Evolutionary conservation across 2,888 invertebrate genomes (phyloP), one percentile per base, ranked within the genome.

Genomic region (Epsilonema sp.): DNA sequence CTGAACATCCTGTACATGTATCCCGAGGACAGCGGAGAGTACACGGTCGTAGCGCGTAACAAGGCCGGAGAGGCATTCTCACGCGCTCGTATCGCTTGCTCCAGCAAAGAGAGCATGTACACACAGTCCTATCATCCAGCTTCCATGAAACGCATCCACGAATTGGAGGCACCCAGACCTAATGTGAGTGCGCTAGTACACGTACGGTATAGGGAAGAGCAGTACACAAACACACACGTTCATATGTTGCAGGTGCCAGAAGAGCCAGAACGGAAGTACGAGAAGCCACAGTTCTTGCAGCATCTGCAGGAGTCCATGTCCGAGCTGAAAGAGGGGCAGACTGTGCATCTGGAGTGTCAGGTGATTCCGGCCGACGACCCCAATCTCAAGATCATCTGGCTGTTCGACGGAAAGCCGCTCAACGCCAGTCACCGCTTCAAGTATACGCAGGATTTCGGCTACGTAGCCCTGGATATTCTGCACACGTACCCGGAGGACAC

Each of bases 401-500:
- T n/a, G 19, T 24, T 19, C 38, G 38, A 44, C 19, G 20, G 20
- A 11, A 21, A 37, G 21, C 23, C n/a, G 21, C 21, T 48, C n/a
- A 20, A 11, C 31, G 41, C 50, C 62, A 66, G 90, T 43, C 90
- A 90, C 66, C 78, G 94, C 54, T 94, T 90, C 70, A 86, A 86
- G 68, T 86, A 89, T 2, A 84, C 83, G 2, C 84, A 89, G 62
- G 94, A 97, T 67, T 94, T 97, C 67, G 94, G 94, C 53, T 92
- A 83, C 65, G 92, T 92, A 24, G 86, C 90, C 26, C 72, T 97
- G 57, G 94, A 97, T 65, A 84, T 97, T 57, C 73, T 90, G 46
- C 92, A 92, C 66, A 87, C 89, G 40, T 89, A 90, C 65, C 80
- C 89, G 37, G 92, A 94, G 73, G 94, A 97, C 65, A 81, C 83